These are phyloP conservation scores for Thaumatotibia leucotreta DNA, from an alignment of 1,140 invertebrate genomes.

Conservation along the genomic window DNA sequence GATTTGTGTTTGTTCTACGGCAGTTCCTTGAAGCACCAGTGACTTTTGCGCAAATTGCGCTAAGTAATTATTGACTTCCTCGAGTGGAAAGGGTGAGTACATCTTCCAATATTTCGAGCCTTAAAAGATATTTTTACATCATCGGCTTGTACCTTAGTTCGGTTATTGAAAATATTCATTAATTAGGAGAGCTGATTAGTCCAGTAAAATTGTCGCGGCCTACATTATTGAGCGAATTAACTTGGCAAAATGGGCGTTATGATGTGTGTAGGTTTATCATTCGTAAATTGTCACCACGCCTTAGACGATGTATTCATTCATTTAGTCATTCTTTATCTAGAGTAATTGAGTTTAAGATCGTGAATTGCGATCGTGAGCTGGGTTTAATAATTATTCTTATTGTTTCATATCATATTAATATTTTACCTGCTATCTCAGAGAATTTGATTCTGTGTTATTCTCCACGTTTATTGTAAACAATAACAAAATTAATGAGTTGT, in stretches of 20 bases:
- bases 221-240: not conserved
- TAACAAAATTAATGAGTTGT: not conserved
- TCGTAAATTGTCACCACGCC: conserved; percentile 23
- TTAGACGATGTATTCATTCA: conserved; percentile 15
- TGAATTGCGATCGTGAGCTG: not conserved
- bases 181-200: not conserved
- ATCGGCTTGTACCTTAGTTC: conserved; percentile 20
- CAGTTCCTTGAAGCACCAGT: conserved; percentile 29
- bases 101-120: conserved; percentile 52
- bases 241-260: conserved; percentile 34
- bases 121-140: conserved; percentile 18
- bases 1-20: conserved; percentile 38
- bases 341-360: not conserved
- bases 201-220: not conserved
- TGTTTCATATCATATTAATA: not conserved
- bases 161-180: not conserved
- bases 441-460: not conserved
- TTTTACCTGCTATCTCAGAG: not conserved
- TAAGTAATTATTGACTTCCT: conserved; percentile 63
- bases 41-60: conserved; percentile 39
- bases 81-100: conserved; percentile 67
- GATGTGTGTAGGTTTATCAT: conserved; percentile 37
- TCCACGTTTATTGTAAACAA: not conserved
- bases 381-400: not conserved
- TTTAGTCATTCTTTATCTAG: conserved; percentile 11